phyloP scores from a whole-genome alignment of 1,140 invertebrate species.

The Hypothenemus hampei region DNA sequence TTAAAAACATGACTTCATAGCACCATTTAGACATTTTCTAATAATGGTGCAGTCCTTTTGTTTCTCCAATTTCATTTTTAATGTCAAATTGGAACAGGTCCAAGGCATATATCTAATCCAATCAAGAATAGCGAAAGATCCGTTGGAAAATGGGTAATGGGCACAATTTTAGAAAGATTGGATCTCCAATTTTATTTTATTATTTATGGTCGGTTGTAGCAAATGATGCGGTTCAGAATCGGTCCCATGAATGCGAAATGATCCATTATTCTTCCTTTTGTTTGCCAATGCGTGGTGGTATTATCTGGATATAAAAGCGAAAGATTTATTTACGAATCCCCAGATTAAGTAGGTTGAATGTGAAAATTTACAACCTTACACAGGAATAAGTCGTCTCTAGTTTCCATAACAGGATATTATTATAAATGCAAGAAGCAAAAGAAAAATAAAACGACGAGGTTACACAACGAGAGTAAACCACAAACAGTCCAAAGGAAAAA shows the following conservation, averaged over 20 bases:
- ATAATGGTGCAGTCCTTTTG: too few relatives aligned
- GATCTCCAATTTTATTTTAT: constrained; percentile 34
- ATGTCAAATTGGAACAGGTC: too few relatives aligned
- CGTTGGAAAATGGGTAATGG: too few relatives aligned
- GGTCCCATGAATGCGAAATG: constrained; percentile 12
- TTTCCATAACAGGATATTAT: too few relatives aligned
- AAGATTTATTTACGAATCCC: background rate
- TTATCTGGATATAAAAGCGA: background rate
- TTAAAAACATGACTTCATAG: too few relatives aligned
- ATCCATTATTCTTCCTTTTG: constrained; percentile 14
- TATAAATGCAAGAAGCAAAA: background rate
- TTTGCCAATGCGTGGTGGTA: background rate
- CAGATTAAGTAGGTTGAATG: background rate
- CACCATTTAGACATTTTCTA: too few relatives aligned
- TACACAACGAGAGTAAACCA: background rate
- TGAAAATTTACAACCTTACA: background rate
- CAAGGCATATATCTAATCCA: too few relatives aligned
- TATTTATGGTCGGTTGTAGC: constrained; percentile 35
- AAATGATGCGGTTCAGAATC: constrained; percentile 25
- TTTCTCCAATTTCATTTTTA: too few relatives aligned
- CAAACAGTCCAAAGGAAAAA: background rate
- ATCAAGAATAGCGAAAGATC: too few relatives aligned
- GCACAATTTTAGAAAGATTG: too few relatives aligned
- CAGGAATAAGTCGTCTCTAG: background rate
- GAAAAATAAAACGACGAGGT: background rate